Evolutionary conservation across 1,140 invertebrate genomes (phyloP).

Genomic region (Zaprionus nigranus): DNA sequence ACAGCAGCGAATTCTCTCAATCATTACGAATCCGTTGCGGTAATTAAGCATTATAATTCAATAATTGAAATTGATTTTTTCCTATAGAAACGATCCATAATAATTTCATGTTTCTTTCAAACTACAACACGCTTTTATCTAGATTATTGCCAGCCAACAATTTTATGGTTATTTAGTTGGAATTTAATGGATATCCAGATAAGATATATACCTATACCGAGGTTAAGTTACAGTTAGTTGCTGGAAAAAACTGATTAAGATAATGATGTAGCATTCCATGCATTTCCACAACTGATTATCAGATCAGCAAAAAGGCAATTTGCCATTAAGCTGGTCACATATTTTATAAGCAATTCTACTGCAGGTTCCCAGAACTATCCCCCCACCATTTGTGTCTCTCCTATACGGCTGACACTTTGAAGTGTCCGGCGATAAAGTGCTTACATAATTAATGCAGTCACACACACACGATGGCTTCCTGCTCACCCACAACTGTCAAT

Average conservation of each 20-base stretch:
- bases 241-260: background rate
- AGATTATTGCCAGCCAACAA: background rate
- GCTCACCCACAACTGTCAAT: slow-evolving; percentile 77
- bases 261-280: slow-evolving; percentile 6
- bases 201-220: background rate
- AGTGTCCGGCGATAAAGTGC: slow-evolving; percentile 9
- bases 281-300: background rate
- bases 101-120: slow-evolving; percentile 2
- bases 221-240: background rate
- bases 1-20: slow-evolving; percentile 37
- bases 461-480: slow-evolving; percentile 49
- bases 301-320: background rate
- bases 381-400: background rate
- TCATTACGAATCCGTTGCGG: slow-evolving; percentile 41
- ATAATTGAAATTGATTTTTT: slow-evolving; percentile 39
- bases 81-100: slow-evolving; percentile 24
- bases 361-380: background rate
- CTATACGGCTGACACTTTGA: background rate
- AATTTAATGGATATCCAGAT: background rate
- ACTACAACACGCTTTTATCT: background rate
- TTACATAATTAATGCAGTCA: slow-evolving; percentile 28
- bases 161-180: slow-evolving; percentile 3
- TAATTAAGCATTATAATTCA: slow-evolving; percentile 38
- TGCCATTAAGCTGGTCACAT: background rate
- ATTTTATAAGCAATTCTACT: background rate